phyloP scores from a whole-genome alignment of 1,140 invertebrate species.

The Proctacanthus coquilletti region DNA sequence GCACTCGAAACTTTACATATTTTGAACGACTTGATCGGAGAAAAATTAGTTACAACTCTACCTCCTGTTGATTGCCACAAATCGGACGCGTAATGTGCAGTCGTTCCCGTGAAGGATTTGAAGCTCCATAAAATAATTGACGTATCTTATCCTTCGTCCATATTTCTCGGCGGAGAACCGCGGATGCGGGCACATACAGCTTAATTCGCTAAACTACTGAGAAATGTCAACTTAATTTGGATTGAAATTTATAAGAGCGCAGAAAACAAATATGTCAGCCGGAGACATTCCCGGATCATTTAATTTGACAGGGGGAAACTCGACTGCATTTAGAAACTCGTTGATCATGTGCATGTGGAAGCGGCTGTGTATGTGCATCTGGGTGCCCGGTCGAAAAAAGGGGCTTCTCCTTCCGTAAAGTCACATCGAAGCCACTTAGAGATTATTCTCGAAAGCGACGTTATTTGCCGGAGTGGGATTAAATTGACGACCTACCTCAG shows the following conservation, averaged over 20 bases:
- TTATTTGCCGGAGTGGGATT: neutral
- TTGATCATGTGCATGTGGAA: no score
- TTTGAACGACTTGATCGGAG: no score
- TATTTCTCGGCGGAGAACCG: neutral
- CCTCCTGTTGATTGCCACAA: no score
- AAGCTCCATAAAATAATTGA: constrained; percentile 1
- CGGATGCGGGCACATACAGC: neutral
- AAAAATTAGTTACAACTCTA: no score
- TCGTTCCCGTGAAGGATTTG: no score
- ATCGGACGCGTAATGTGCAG: no score
- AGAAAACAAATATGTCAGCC: neutral
- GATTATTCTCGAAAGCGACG: neutral
- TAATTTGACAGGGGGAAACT: neutral
- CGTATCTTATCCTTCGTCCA: neutral
- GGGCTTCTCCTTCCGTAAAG: no score
- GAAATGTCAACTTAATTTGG: constrained; percentile 1
- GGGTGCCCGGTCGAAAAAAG: neutral
- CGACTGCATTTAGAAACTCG: neutral
- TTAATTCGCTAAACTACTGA: neutral
- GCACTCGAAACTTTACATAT: no score
- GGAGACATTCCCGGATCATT: neutral
- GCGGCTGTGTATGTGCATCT: neutral
- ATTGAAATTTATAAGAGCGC: constrained; percentile 1
- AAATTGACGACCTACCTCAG: constrained; percentile 1
- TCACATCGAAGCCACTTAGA: no score